A percentile compares a stretch with the other conserved stretches of the same genome.
Evolutionary conservation across 2,888 invertebrate genomes (phyloP).

Genomic region (Blera fallax): DNA sequence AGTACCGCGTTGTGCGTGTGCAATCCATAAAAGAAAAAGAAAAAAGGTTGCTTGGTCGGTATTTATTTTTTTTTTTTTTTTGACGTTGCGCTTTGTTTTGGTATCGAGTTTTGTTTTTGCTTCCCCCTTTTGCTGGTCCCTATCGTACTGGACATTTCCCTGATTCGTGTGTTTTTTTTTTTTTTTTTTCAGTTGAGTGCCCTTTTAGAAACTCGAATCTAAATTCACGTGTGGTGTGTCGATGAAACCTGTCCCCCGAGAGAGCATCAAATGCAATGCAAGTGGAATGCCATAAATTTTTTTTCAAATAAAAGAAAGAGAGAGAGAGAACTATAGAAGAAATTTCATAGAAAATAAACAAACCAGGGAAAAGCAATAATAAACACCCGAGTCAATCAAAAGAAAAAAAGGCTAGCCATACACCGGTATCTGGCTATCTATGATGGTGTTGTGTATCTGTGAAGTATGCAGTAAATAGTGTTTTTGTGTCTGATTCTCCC

Average conservation of each 20-base stretch:
- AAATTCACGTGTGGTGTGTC: conserved; percentile 41
- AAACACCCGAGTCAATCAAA: conserved; percentile 54
- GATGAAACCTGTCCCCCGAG: conserved; percentile 47
- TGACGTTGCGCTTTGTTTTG: conserved; percentile 60
- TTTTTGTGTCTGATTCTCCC: background rate
- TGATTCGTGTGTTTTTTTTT: conserved; percentile 20
- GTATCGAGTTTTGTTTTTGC: conserved; percentile 54
- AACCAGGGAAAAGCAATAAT: conserved; percentile 53
- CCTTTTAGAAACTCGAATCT: conserved; percentile 3
- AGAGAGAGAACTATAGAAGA: background rate
- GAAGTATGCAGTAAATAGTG: conserved; percentile 40
- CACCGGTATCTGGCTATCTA: conserved; percentile 38
- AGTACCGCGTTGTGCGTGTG: conserved; percentile 53
- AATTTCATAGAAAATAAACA: conserved; percentile 67
- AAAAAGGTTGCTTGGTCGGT: conserved; percentile 38
- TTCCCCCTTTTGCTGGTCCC: conserved; percentile 29
- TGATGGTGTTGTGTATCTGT: conserved; percentile 33
- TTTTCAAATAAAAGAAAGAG: conserved; percentile 6
- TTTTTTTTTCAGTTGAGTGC: conserved; percentile 63
- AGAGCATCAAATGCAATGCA: conserved; percentile 46
- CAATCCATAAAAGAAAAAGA: conserved; percentile 38
- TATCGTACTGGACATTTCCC: conserved; percentile 37
- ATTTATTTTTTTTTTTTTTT: background rate
- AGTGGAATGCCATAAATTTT: conserved; percentile 46
- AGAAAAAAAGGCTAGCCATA: conserved; percentile 29